phyloP scores from a whole-genome alignment of 2,888 invertebrate genomes.

The Homarus gammarus region DNA sequence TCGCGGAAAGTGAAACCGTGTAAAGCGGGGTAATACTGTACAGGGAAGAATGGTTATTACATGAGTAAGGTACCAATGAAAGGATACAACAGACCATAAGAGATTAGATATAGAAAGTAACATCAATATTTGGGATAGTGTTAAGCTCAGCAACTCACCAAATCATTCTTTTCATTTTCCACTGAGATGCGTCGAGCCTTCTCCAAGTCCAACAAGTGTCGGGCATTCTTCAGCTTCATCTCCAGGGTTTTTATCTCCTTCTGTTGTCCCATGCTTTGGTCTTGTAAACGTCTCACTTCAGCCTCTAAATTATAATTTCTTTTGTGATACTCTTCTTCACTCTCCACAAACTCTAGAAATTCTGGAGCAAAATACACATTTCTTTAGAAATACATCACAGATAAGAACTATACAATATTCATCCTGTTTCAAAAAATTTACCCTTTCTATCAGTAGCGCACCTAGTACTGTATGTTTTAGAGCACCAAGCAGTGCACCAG shows the following conservation, averaged over 20 bases:
- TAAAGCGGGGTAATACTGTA: too few relatives aligned
- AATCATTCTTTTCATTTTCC: conserved; percentile 82
- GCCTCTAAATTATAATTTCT: conserved; percentile 86
- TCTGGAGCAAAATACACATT: conserved; percentile 81
- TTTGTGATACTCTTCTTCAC: conserved; percentile 86
- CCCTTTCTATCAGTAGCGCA: not conserved
- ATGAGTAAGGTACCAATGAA: too few relatives aligned
- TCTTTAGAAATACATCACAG: too few relatives aligned
- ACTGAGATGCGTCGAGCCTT: conserved; percentile 85
- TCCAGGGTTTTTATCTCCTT: conserved; percentile 88
- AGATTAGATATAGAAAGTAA: too few relatives aligned
- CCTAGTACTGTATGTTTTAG: not conserved
- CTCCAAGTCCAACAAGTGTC: conserved; percentile 89
- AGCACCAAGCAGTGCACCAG: not conserved
- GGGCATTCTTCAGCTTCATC: conserved; percentile 88
- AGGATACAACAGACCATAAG: too few relatives aligned
- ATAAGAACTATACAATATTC: not conserved
- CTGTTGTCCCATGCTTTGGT: conserved; percentile 85
- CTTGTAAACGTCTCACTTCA: conserved; percentile 87
- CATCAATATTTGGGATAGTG: too few relatives aligned
- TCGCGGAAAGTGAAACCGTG: too few relatives aligned
- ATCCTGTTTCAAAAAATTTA: not conserved
- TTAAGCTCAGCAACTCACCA: conserved; percentile 32
- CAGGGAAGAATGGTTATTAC: too few relatives aligned
- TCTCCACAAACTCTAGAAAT: conserved; percentile 86